A percentile compares a stretch with the other conserved stretches of the same genome.
Conservation (phyloP, 2,888 invertebrate genomes). For the Dascillus cervinus region DNA sequence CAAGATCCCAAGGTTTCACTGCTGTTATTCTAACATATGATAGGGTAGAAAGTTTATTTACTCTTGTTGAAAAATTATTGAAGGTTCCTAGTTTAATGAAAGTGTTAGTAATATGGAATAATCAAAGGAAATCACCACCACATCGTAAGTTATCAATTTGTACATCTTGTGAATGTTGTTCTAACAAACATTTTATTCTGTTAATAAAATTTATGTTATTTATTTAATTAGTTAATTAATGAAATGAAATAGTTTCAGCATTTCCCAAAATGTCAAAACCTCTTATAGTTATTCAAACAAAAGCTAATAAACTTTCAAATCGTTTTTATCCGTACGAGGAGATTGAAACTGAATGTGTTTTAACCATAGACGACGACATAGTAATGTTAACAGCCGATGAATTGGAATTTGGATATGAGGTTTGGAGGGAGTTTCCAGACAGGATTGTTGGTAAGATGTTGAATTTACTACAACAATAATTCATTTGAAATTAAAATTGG, state of each 20-base stretch:
- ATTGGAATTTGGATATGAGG: constrained; percentile 88
- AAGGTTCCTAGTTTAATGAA: constrained; percentile 85
- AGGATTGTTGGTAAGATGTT: constrained; percentile 60
- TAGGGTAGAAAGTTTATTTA: constrained; percentile 80
- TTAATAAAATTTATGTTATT: constrained; percentile 2
- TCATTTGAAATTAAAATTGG: neutral
- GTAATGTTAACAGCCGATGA: constrained; percentile 93
- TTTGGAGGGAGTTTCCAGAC: constrained; percentile 96
- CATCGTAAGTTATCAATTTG: constrained; percentile 71
- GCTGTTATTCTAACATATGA: constrained; percentile 94
- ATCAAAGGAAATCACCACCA: constrained; percentile 85
- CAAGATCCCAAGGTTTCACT: constrained; percentile 85
- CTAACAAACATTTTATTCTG: constrained; percentile 1
- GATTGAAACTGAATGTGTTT: constrained; percentile 92
- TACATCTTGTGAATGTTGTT: no score
- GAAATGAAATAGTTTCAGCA: constrained; percentile 55
- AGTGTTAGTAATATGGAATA: constrained; percentile 94
- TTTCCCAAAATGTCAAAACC: constrained; percentile 89
- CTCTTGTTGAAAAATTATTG: constrained; percentile 75
- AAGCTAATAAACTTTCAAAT: constrained; percentile 90
- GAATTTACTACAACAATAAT: neutral
- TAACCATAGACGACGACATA: constrained; percentile 94
- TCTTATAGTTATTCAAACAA: constrained; percentile 82
- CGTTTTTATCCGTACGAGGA: constrained; percentile 92
- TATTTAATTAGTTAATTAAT: no score